Base-by-base conservation (phyloP, 2,888 invertebrate species). In the Antitype chi region DNA sequence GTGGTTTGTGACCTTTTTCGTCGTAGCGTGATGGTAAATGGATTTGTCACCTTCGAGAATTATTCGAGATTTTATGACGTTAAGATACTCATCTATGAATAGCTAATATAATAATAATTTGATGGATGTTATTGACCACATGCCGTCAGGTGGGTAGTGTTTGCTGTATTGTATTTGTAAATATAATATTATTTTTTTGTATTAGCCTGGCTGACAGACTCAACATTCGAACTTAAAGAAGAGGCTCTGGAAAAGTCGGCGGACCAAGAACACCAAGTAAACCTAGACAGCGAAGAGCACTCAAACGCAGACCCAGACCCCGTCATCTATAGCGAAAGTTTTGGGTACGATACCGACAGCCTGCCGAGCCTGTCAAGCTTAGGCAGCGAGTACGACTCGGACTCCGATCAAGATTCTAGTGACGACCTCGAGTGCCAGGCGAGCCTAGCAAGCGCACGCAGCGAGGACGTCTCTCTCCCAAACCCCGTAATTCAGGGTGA, bases 191-290 rank as follows among this genome's bases (percentile, higher is more conserved):
- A 15, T 70, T 57, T 69, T 57, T 15, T 85, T 62, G 55, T 80
- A 80, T n/a, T 60, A 81, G 81, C 13, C 23, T 17, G 85, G 85
- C 74, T 69, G 59, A 20, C 13, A 57, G 52, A 69, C 69, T 52
- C 15, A 23, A 25, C 20, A 15, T 9, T 15, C 3, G 32, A 1
- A 15, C 8, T 57, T 23, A 78, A 83, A 47, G 9, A 11, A 17
- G 57, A 64, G 28, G 2, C 32, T 52, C 11, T 6, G 25, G 52
- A 63, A 32, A 4, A 8, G 38, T n/a, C 55, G 57, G 28, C 6
- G n/a, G 15, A 15, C 43, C 55, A 52, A n/a, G 49, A 67, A 23
- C 23, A 25, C 38, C 32, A 43, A 53, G 59, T 15, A 11, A 63
- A 28, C 59, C 23, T 9, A 53, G 67, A 49, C 23, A 47, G 28